Evolutionary conservation across 2,888 invertebrate species (phyloP), one percentile per base, ranked within the genome.

Genomic region (Apomyelois bistriatella): DNA sequence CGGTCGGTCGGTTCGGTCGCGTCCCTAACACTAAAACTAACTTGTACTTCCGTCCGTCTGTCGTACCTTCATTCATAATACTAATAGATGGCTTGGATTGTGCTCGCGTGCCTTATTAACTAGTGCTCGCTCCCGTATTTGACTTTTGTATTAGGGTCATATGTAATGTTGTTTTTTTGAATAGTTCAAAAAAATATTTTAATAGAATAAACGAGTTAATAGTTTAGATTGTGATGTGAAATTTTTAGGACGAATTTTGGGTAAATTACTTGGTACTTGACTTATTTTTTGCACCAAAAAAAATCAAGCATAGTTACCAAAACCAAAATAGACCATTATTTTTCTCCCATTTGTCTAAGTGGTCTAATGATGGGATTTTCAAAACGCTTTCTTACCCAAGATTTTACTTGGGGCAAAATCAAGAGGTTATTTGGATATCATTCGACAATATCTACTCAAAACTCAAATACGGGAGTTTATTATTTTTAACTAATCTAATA

Each of bases 11-110:
- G 63, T 66, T 73, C 68, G 70, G 67, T 61, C 65, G 56, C 56
- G 58, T 62, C 62, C 60, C 62, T 66, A 61, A 52, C n/a, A 35
- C 82, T 84, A 79, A 85, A 53, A 48, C 83, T 87, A 87, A 72
- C 73, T 88, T 88, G 88, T 88, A 88, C 88, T 83, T 58, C 82
- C 72, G 76, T 79, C 77, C 76, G 72, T 76, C 74, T 70, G 62
- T 60, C 66, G 66, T 59, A 62, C 61, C 30, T 41, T 46, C 7
- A 40, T 16, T 4, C 15, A 15, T 35, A 15, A 30, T 46, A 46
- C 32, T 46, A 43, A 46, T 12, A 65, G 56, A 78, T 79, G 81
- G 79, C 78, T 72, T 75, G 62, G 62, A 60, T 64, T 72, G 74
- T 76, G 76, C 67, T 66, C 65, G 42, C 42, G 35, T 43, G 37